Evolutionary conservation across 1,140 invertebrate genomes (phyloP).

Genomic region (Lordiphosa mommai): DNA sequence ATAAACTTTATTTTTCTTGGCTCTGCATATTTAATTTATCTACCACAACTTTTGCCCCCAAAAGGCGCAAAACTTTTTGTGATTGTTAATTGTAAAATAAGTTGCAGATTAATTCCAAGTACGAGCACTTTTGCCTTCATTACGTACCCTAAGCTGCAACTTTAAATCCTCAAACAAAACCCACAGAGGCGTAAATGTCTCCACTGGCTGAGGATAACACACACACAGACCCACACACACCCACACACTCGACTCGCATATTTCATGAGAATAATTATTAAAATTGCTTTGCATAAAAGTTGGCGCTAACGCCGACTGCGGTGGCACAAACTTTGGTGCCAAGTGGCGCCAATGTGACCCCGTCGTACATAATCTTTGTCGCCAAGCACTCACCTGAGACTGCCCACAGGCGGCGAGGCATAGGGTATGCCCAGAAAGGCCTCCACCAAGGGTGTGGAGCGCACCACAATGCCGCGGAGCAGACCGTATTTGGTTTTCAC

Average conservation of each 20-base stretch:
- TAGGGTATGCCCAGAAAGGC: constrained; percentile 98
- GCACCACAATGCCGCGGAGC: constrained; percentile 90
- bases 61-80: constrained; percentile 35
- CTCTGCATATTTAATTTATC: not conserved
- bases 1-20: not conserved
- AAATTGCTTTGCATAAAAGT: constrained; percentile 65
- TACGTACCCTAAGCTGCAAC: constrained; percentile 29
- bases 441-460: constrained; percentile 90
- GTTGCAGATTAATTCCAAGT: constrained; percentile 50
- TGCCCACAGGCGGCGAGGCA: constrained; percentile 83
- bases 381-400: constrained; percentile 71
- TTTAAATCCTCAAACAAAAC: constrained; percentile 52
- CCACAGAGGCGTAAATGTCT: constrained; percentile 32
- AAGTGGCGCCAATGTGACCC: constrained; percentile 18
- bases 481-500: constrained; percentile 93
- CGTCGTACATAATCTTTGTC: constrained; percentile 13
- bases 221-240: constrained; percentile 4
- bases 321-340: constrained; percentile 39
- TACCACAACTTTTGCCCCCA: constrained; percentile 17
- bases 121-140: constrained; percentile 47
- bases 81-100: constrained; percentile 49
- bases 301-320: constrained; percentile 13
- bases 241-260: constrained; percentile 37
- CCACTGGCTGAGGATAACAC: constrained; percentile 1
- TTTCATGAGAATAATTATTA: constrained; percentile 76